Conservation (phyloP, 1,140 invertebrate genomes). For the Ladona fulva region DNA sequence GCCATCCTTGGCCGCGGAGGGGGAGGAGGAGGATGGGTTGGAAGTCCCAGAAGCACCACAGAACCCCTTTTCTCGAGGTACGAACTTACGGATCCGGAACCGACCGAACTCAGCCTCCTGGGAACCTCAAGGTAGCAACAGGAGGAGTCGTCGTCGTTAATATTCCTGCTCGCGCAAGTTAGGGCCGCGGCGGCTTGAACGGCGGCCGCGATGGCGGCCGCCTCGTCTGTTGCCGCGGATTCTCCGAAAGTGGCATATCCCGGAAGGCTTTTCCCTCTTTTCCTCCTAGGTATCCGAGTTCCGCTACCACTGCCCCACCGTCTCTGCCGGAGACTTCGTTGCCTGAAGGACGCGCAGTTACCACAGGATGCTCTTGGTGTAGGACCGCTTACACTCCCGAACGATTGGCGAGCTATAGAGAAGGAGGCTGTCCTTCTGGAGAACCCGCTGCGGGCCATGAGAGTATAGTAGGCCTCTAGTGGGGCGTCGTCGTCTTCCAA, state of each 20-base stretch:
- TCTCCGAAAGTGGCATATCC: background rate
- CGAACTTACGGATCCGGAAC: conserved; percentile 12
- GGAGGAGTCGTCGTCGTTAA: background rate
- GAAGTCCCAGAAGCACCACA: background rate
- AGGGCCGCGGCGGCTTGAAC: background rate
- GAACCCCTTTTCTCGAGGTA: background rate
- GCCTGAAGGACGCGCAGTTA: background rate
- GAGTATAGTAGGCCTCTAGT: background rate
- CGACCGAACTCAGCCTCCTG: conserved; percentile 12
- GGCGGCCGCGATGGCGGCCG: background rate
- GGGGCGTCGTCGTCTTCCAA: background rate
- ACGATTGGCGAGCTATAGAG: background rate
- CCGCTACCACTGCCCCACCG: background rate
- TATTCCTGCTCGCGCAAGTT: background rate
- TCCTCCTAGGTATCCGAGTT: background rate
- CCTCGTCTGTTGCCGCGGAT: background rate
- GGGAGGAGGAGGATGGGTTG: background rate
- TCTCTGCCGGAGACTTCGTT: background rate
- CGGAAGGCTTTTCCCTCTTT: background rate
- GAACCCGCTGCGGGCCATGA: background rate
- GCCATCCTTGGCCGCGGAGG: background rate
- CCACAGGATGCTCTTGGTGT: background rate
- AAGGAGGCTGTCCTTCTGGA: background rate
- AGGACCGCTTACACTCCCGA: background rate
- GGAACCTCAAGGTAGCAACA: conserved; percentile 9